Evolutionary conservation across 2,113 vertebrate genomes (phyloP).

Genomic region (Vulpes ferrilata): DNA sequence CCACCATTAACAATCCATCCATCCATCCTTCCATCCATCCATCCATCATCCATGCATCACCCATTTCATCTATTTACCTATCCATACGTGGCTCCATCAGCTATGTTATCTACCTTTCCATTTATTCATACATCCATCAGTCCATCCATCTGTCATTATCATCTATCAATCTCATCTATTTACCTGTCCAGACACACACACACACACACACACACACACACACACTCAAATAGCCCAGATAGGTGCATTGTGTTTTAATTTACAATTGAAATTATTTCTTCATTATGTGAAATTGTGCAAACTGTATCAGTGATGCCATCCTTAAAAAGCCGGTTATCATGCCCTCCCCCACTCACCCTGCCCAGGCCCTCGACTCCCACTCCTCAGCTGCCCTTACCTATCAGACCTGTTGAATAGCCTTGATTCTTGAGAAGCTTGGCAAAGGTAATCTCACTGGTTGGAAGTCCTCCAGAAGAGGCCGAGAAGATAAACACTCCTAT

Average conservation of each 20-base stretch:
- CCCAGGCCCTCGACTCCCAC: accelerated
- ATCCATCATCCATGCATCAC: not conserved
- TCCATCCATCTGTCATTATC: too few species aligned
- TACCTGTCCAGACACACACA: too few species aligned
- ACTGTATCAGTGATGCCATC: accelerated
- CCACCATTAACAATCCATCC: too few species aligned
- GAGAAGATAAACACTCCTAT: slow-evolving; percentile 88
- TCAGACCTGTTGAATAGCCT: slow-evolving; percentile 91
- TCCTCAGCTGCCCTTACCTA: slow-evolving; percentile 77
- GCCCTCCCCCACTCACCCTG: accelerated
- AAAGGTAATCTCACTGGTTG: slow-evolving; percentile 91
- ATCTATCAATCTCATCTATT: not conserved
- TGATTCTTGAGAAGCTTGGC: slow-evolving; percentile 88
- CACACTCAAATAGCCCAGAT: not conserved
- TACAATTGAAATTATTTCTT: accelerated
- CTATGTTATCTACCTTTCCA: too few species aligned
- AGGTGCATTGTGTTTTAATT: too few species aligned
- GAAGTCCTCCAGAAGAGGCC: slow-evolving; percentile 92
- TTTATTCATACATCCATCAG: too few species aligned
- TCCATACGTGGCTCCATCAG: too few species aligned
- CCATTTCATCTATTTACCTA: not conserved
- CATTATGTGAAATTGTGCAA: accelerated
- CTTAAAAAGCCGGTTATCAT: accelerated
- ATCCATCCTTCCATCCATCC: not conserved
- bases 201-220: not conserved